Evolutionary conservation across 2,888 invertebrate genomes (phyloP), one percentile per base, ranked within the genome.

Genomic region (Melikaiella ostensackeni): DNA sequence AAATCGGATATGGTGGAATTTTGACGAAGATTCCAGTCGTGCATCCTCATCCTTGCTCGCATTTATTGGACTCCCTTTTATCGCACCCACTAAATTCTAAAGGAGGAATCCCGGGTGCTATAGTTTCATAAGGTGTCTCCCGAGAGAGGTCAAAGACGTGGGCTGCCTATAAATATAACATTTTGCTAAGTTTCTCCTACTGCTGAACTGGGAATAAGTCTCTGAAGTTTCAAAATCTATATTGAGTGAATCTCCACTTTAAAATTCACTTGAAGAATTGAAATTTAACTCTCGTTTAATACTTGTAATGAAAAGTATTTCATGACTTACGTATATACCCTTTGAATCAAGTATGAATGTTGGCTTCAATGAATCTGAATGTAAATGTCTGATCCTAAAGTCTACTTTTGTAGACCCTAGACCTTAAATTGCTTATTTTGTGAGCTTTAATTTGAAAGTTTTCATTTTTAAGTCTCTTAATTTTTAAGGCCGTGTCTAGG

Each of bases 121-220:
- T 78, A 81, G 77, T 79, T 79, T 79, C 38, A 75, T 64, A 21
- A 24, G 66, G 76, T 75, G 64, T 24, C 57, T 81, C 79, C 64
- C 81, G 78, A 57, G 77, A 79, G 79, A 46, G 57, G 50, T 61
- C 33, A 79, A 55, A 75, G 75, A 82, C 81, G 81, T 80, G 81
- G 77, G 75, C 70, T 73, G 80, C 79, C 78, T 82, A 77, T 82
- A 79, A 82, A 82, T 79, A 79, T 70, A 78, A 74, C 77, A 78
- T 80, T 80, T 80, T 80, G 77, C 77, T 79, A 81, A 79, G 79
- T 81, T 79, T 78, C 75, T 77, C 76, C 76, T 77, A 76, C 38
- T 38, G 35, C 63, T 63, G 63, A 63, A 21, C 63, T 38, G 63
- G 63, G 38, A 63, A 63, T 38, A 38, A 38, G 21, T 30, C 63